Conservation (phyloP, 2,797 vertebrate species). For the Rachycentron canadum region DNA sequence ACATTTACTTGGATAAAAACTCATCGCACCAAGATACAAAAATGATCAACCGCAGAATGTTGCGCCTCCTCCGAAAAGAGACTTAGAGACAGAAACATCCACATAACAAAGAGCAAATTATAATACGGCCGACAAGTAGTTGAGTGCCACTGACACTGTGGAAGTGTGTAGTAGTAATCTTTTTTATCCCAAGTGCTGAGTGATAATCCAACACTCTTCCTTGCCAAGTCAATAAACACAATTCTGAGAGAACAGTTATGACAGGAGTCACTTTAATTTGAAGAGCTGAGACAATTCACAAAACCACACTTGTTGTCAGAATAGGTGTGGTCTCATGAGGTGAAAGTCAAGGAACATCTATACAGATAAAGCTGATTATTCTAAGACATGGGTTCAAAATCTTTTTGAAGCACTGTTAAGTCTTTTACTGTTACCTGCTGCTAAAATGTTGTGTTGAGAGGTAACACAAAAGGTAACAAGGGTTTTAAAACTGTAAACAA, state of each 20-base stretch:
- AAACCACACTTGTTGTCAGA: constrained; percentile 24
- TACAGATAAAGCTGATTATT: neutral
- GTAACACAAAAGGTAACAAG: constrained; percentile 1
- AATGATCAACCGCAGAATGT: too few species aligned
- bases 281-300: constrained; percentile 16
- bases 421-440: neutral
- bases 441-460: neutral
- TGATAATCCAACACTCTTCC: neutral
- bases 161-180: neutral
- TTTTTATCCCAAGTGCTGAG: neutral
- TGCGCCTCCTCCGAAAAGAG: too few species aligned
- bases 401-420: neutral
- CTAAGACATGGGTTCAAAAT: constrained; percentile 8
- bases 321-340: constrained; percentile 2
- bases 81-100: too few species aligned
- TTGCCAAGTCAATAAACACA: constrained; percentile 19
- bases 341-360: constrained; percentile 17
- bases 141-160: neutral
- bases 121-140: neutral
- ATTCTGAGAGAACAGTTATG: neutral
- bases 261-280: constrained; percentile 6
- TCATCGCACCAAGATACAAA: too few species aligned
- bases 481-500: constrained; percentile 30
- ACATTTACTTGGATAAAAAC: too few species aligned
- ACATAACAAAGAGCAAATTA: neutral